phyloP scores from a whole-genome alignment of 1,140 invertebrate species.

The Eumaeus atala region DNA sequence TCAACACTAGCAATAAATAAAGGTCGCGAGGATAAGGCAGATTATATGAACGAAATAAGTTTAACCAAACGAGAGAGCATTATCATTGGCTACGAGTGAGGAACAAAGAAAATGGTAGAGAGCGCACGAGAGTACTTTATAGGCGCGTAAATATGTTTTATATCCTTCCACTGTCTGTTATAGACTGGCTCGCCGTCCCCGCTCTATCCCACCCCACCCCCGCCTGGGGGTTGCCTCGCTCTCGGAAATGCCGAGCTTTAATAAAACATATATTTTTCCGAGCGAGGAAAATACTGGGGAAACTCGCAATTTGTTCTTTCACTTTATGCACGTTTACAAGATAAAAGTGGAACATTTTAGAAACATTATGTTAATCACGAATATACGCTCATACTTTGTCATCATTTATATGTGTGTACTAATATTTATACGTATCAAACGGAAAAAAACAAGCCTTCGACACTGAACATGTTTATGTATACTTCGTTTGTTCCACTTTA shows the following conservation, averaged over 20 bases:
- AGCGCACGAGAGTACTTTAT: constrained; percentile 73
- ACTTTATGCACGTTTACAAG: constrained; percentile 74
- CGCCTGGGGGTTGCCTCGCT: constrained; percentile 62
- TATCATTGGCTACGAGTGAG: constrained; percentile 68
- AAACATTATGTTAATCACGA: constrained; percentile 72
- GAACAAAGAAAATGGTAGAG: constrained; percentile 73
- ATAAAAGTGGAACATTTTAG: constrained; percentile 72
- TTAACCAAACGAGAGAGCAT: constrained; percentile 71
- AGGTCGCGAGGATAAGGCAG: constrained; percentile 61
- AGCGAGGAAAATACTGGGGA: constrained; percentile 73
- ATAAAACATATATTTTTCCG: constrained; percentile 74
- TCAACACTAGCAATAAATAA: constrained; percentile 64
- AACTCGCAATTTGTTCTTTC: constrained; percentile 74
- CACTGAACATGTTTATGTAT: neutral
- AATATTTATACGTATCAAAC: neutral
- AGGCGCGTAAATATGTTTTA: constrained; percentile 74
- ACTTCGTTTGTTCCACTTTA: neutral
- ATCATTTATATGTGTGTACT: constrained; percentile 34
- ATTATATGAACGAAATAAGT: constrained; percentile 71
- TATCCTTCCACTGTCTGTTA: constrained; percentile 73
- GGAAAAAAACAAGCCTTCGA: neutral
- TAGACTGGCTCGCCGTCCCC: constrained; percentile 61
- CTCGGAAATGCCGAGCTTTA: constrained; percentile 74
- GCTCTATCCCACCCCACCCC: constrained; percentile 35
- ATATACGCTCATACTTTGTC: constrained; percentile 61